Base-by-base conservation (phyloP, 2,888 invertebrate species). In the Rambutsinella grinnellia region DNA sequence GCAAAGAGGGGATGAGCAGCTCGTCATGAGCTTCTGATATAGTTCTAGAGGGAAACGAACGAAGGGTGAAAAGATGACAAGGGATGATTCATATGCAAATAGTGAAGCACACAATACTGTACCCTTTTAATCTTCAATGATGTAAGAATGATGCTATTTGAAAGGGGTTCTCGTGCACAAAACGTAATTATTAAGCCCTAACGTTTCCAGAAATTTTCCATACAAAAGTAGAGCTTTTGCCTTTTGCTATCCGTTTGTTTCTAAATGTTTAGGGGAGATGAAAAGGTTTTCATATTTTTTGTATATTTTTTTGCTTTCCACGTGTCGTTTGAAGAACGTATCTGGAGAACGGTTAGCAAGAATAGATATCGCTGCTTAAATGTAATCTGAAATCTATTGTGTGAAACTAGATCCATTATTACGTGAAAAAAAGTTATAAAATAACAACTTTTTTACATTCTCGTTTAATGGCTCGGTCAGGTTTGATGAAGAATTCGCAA, bases 21-120 rank as follows among this genome's bases (percentile, higher is more conserved):
- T 5, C 5, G 36, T 5, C 36, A 36, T 36, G 6, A 13, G 36
- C 6, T 36, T 8, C 36, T 8, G 36, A 36, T 36, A 36, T 36
- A 13, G 36, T 36, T n/a, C n/a, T n/a, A n/a, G n/a, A n/a, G n/a
- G 36, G 36, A 36, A 36, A 36, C 13, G 36, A 23, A 49, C 2
- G 46, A 47, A 67, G 24, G 49, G 26, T 47, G 47, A 67, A 68
- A 58, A 36, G 21, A 36, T 36, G 36, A 5, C 23, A 51, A 58
- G 67, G 28, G 10, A 28, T 26, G 26, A 67, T 67, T 67, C 58
- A 67, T 49, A 58, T 68, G 58, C 49, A 68, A 68, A 68, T 68
- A 57, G 2, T 19, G 28, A 24, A n/a, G 58, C 2, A 46, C n/a
- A 46, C n/a, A 68, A 58, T 68, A 51, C 17, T 46, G 51, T 24